phyloP scores from a whole-genome alignment of 1,140 invertebrate species.

The Nautilus pompilius region DNA sequence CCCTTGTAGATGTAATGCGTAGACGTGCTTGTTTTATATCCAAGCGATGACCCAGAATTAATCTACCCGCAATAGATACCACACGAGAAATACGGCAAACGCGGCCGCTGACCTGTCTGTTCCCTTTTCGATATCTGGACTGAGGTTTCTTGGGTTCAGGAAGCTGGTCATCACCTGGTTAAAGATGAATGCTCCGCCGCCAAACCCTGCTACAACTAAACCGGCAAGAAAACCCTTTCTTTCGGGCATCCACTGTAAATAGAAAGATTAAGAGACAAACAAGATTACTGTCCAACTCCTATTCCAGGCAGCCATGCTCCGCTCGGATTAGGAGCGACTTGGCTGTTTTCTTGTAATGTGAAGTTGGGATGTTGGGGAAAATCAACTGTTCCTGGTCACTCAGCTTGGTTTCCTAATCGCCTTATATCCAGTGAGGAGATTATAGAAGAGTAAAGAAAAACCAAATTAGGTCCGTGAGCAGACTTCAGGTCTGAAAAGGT shows the following conservation, averaged over 20 bases:
- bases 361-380: too few species aligned
- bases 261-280: slow-evolving; percentile 1
- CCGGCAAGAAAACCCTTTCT: slow-evolving; percentile 52
- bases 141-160: slow-evolving; percentile 54
- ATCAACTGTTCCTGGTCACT: too few species aligned
- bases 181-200: slow-evolving; percentile 51
- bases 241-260: slow-evolving; percentile 53
- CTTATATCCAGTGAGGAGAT: too few species aligned
- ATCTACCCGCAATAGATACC: not conserved
- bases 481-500: too few species aligned
- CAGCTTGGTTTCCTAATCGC: too few species aligned
- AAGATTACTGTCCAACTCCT: not conserved
- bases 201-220: slow-evolving; percentile 51
- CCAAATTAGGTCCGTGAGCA: too few species aligned
- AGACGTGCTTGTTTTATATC: not conserved
- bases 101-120: slow-evolving; percentile 7
- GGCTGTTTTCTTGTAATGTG: not conserved
- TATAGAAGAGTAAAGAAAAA: too few species aligned
- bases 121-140: slow-evolving; percentile 15
- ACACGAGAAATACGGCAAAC: not conserved
- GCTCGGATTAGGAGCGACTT: not conserved
- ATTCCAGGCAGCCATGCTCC: not conserved
- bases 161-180: slow-evolving; percentile 52
- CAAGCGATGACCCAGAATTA: too few species aligned
- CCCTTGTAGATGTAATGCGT: not conserved